A percentile compares a stretch with the other conserved stretches of the same genome.
These are phyloP conservation scores for Apostichopus leukothele DNA, from an alignment of 53 echinoderm and acorn worm species.

Conservation along the genomic window DNA sequence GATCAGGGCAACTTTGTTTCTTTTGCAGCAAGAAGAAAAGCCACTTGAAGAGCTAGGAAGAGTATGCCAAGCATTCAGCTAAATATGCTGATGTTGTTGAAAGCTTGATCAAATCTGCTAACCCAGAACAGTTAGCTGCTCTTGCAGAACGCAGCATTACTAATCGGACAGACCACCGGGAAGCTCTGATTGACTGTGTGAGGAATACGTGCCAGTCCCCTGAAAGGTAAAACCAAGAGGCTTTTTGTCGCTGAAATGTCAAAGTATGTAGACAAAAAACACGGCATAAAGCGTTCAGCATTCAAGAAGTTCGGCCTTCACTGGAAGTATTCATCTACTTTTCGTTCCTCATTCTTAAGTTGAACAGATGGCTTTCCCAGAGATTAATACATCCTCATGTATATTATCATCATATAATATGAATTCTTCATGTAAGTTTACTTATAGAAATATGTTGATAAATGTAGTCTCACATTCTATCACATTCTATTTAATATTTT, in stretches of 20 bases:
- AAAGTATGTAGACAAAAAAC: constrained; percentile 1
- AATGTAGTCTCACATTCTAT: no score
- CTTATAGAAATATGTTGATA: no score
- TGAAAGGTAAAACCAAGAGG: not conserved
- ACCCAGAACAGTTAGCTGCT: not conserved
- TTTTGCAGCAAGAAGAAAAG: not conserved
- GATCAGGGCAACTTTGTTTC: not conserved
- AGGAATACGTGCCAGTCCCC: not conserved
- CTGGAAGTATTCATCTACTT: not conserved
- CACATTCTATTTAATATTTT: no score
- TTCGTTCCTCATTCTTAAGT: no score
- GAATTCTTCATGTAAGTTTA: no score
- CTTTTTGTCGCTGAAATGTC: constrained; percentile 9
- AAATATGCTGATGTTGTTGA: constrained; percentile 18
- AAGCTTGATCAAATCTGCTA: not conserved
- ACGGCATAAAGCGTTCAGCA: not conserved
- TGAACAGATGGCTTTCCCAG: no score
- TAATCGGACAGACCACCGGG: not conserved
- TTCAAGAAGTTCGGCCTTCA: not conserved
- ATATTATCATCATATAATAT: no score
- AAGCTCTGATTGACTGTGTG: not conserved
- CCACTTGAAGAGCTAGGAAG: not conserved
- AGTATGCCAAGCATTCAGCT: not conserved
- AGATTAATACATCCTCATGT: no score
- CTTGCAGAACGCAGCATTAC: not conserved